Conservation (phyloP, 2,113 vertebrate species). For the Acrocephalus arundinaceus region DNA sequence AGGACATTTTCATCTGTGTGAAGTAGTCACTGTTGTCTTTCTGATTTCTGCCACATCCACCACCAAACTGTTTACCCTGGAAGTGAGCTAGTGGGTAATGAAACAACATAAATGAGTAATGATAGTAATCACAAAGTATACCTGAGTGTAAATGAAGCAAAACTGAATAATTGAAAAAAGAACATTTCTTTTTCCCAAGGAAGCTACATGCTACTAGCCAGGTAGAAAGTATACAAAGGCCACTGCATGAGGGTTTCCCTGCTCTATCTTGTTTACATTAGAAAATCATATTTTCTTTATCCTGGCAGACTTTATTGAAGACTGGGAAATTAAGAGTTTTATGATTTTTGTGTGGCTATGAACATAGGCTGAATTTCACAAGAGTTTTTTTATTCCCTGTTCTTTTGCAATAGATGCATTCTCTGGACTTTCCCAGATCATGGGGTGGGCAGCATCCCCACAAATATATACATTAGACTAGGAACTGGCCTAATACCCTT, state of each 20-base stretch:
- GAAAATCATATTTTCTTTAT: background rate
- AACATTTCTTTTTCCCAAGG: background rate
- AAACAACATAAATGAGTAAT: background rate
- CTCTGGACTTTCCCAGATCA: background rate
- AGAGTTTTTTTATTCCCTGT: background rate
- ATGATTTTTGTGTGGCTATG: background rate
- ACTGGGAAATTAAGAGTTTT: background rate
- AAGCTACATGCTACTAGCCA: background rate
- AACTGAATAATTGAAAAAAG: background rate
- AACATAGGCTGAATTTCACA: background rate
- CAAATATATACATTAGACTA: background rate
- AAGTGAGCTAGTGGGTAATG: background rate
- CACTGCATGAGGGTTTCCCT: background rate
- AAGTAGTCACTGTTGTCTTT: background rate
- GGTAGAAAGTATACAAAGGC: background rate
- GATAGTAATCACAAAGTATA: background rate
- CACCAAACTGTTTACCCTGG: background rate
- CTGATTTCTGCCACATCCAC: background rate
- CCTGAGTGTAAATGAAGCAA: background rate
- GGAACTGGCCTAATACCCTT: rapidly evolving
- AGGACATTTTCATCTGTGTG: background rate
- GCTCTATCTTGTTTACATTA: background rate
- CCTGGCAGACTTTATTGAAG: background rate
- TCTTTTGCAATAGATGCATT: background rate
- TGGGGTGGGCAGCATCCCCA: background rate